Percentiles rank a stretch among this genome's conserved stretches.
phyloP scores from a whole-genome alignment of 2,888 invertebrate species.

The Drosophila greeni region DNA sequence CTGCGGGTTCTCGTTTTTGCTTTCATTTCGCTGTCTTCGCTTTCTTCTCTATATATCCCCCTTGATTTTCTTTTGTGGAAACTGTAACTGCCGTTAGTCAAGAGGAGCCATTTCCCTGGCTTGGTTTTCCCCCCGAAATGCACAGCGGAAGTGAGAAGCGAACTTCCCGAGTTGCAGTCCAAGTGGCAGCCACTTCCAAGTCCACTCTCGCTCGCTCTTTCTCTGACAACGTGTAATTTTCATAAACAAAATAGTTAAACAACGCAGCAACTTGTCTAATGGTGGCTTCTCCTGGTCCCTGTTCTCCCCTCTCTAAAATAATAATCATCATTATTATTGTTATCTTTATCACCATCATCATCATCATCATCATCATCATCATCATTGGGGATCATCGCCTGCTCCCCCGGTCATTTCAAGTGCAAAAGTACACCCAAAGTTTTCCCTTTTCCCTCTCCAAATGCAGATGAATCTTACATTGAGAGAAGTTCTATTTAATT shows the following conservation, averaged over 20 bases:
- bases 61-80: constrained; percentile 44
- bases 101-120: constrained; percentile 37
- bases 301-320: background rate
- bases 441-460: constrained; percentile 4
- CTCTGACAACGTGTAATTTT: constrained; percentile 48
- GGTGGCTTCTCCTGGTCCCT: constrained; percentile 4
- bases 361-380: background rate
- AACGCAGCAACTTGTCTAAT: constrained; percentile 38
- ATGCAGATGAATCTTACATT: constrained; percentile 8
- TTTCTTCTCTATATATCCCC: no score
- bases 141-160: constrained; percentile 45
- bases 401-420: constrained; percentile 39
- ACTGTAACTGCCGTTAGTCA: constrained; percentile 68
- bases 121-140: constrained; percentile 6
- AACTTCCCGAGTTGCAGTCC: constrained; percentile 1
- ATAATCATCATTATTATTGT: background rate
- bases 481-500: background rate
- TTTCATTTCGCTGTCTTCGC: constrained; percentile 29
- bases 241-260: constrained; percentile 70
- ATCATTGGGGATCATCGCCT: constrained; percentile 1
- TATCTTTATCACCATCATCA: background rate
- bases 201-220: background rate
- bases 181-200: constrained; percentile 6
- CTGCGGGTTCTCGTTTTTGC: constrained; percentile 18
- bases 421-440: constrained; percentile 47